phyloP scores from a whole-genome alignment of 2,888 invertebrate genomes.

The Gari tellinella region DNA sequence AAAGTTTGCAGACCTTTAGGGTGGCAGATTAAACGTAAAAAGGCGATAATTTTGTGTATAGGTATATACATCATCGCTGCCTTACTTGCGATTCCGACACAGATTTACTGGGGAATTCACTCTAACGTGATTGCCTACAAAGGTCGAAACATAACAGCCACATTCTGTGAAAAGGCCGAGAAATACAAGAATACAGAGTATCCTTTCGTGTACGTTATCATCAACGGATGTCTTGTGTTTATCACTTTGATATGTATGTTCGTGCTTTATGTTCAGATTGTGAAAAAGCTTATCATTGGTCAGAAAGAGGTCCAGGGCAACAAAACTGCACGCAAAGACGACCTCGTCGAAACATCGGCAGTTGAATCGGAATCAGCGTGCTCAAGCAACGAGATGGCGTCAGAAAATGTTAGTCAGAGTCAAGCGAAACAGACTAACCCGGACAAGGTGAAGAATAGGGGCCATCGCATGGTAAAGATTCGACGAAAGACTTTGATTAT shows the following conservation, averaged over 20 bases:
- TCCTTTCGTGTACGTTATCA: constrained; percentile 17
- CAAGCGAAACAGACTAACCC: no score
- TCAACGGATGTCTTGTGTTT: constrained; percentile 1
- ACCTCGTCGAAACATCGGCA: no score
- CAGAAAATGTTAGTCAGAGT: no score
- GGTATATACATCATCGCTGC: constrained; percentile 5
- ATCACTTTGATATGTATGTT: constrained; percentile 19
- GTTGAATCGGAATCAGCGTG: no score
- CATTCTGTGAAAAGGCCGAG: constrained; percentile 38
- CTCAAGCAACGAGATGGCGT: no score
- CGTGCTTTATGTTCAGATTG: constrained; percentile 21
- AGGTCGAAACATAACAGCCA: constrained; percentile 10
- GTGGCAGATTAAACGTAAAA: constrained; percentile 32
- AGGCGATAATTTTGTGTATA: constrained; percentile 17
- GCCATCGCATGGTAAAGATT: background rate
- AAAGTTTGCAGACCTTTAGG: constrained; percentile 37
- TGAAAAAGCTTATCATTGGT: constrained; percentile 6
- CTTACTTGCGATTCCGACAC: constrained; percentile 25
- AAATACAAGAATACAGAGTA: constrained; percentile 7
- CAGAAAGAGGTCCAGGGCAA: background rate
- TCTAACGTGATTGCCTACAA: constrained; percentile 3
- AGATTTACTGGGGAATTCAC: constrained; percentile 28
- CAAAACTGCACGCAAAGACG: no score
- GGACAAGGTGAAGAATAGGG: no score
- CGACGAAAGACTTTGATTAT: constrained; percentile 44